Conservation (phyloP, 2,797 vertebrate genomes). For the Steatocranus sp. region DNA sequence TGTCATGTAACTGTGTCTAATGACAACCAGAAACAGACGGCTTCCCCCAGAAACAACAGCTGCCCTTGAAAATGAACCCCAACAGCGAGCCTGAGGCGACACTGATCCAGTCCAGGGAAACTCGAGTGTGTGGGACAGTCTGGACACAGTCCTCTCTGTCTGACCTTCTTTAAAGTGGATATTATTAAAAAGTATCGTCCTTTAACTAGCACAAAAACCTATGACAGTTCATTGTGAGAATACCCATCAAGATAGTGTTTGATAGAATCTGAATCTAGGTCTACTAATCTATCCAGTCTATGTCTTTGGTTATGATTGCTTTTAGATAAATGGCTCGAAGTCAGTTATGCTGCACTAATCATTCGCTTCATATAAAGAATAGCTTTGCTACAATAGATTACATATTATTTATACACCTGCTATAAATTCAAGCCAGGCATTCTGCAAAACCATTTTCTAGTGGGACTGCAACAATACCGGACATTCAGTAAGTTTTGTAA, state of each 20-base stretch:
- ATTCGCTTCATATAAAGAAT: not conserved
- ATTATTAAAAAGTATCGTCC: not conserved
- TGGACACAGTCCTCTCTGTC: not conserved
- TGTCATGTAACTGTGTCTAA: not conserved
- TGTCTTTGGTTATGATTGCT: not conserved
- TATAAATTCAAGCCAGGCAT: not conserved
- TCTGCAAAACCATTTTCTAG: not conserved
- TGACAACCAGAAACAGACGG: not conserved
- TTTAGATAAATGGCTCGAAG: rapidly evolving
- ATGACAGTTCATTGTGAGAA: not conserved
- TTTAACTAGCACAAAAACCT: conserved; percentile 2
- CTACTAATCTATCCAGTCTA: not conserved
- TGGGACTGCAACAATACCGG: rapidly evolving
- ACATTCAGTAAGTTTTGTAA: not conserved
- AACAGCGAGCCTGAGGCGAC: not conserved
- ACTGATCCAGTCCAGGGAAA: not conserved
- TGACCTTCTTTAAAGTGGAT: conserved; percentile 2
- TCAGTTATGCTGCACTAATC: not conserved
- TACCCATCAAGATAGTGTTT: not conserved
- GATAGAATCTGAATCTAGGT: not conserved
- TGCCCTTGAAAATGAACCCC: not conserved
- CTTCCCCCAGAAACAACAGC: not conserved
- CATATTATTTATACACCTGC: not conserved
- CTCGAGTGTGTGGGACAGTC: not conserved
- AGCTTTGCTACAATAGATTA: not conserved